Evolutionary conservation across 2,797 vertebrate species (phyloP).

Genomic region (Gymnoscopelus braueri): DNA sequence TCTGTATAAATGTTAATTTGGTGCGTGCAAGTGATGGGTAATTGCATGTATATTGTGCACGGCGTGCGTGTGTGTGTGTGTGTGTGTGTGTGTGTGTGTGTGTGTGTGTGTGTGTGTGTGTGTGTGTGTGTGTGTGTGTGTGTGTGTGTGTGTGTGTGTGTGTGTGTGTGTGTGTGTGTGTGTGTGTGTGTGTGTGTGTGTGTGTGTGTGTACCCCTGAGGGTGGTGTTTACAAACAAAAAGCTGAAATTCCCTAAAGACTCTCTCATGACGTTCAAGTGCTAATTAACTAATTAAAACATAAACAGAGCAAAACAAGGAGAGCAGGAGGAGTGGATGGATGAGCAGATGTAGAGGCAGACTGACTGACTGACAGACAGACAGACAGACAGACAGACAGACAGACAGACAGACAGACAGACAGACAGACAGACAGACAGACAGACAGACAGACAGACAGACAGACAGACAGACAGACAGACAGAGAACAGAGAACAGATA

Average conservation of each 20-base stretch:
- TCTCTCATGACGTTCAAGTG: constrained; percentile 46
- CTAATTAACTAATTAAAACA: constrained; percentile 68
- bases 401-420: neutral
- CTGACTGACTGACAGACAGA: constrained; percentile 5
- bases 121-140: neutral
- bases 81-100: neutral
- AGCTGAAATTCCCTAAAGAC: constrained; percentile 56
- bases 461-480: neutral
- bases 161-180: neutral
- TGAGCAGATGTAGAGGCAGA: too few species aligned
- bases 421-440: constrained; percentile 2
- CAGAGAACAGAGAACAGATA: neutral
- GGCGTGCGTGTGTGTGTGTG: neutral
- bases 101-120: neutral
- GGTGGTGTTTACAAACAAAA: constrained; percentile 61
- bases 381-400: neutral
- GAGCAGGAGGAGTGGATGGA: constrained; percentile 9
- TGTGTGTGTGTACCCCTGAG: constrained; percentile 32
- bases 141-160: neutral
- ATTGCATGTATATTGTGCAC: constrained; percentile 9
- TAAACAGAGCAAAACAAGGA: constrained; percentile 36
- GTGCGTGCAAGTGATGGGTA: constrained; percentile 25
- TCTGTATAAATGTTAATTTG: constrained; percentile 74
- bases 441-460: neutral
- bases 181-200: neutral